Conservation (phyloP, 2,113 vertebrate species). For the Spea bombifrons region DNA sequence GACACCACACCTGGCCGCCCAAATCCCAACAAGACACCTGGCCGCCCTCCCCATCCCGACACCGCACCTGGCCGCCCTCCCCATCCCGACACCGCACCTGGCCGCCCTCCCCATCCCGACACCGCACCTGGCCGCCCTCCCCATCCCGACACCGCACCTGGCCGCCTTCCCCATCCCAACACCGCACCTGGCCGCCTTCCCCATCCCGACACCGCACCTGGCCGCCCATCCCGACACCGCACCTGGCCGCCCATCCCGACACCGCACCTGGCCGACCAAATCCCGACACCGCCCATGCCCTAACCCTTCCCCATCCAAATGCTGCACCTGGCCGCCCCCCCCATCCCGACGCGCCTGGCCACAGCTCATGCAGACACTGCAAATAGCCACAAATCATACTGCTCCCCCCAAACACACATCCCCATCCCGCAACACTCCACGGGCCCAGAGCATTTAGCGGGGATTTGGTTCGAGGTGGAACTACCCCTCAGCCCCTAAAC, state of each 20-base stretch:
- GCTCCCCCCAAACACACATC: background rate
- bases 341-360: background rate
- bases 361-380: background rate
- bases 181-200: background rate
- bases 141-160: background rate
- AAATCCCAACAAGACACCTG: background rate
- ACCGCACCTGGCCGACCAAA: background rate
- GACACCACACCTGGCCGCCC: background rate
- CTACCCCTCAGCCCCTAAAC: too few species aligned
- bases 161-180: background rate
- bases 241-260: background rate
- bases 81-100: background rate
- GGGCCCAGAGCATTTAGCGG: too few species aligned
- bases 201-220: background rate
- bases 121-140: background rate
- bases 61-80: background rate
- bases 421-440: too few species aligned
- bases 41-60: background rate
- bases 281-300: background rate
- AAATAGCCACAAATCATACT: background rate
- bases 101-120: background rate
- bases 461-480: too few species aligned
- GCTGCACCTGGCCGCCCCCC: background rate
- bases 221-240: background rate
- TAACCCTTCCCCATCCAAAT: background rate